These are phyloP conservation scores for Archilochus colubris DNA, from an alignment of 2,113 vertebrate genomes.

Conservation along the genomic window DNA sequence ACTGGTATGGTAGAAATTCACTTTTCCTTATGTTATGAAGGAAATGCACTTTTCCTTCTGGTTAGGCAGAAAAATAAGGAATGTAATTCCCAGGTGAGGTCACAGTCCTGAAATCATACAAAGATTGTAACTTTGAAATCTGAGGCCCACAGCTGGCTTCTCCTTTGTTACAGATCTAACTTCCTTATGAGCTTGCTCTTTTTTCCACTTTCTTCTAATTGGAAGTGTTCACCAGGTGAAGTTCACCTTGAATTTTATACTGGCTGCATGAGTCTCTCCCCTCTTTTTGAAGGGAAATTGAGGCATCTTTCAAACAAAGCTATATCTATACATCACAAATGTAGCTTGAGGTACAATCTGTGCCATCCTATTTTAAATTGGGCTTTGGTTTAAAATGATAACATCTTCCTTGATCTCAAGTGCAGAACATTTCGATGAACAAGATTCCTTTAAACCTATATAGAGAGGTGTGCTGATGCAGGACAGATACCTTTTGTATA, in stretches of 20 bases:
- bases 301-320: neutral
- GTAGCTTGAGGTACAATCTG: neutral
- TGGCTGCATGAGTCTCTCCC: neutral
- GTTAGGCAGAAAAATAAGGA: neutral
- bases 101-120: neutral
- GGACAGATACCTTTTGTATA: neutral
- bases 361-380: neutral
- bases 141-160: neutral
- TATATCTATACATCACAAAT: neutral
- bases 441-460: neutral
- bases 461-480: neutral
- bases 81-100: neutral
- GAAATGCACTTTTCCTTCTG: neutral
- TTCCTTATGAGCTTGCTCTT: fast-evolving
- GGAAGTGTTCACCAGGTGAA: neutral
- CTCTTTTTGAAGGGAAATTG: neutral
- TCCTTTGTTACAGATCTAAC: neutral
- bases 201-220: neutral
- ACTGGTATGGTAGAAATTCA: neutral
- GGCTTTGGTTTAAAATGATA: neutral
- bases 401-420: neutral
- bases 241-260: neutral
- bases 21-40: neutral
- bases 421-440: neutral
- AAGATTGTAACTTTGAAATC: neutral